Percentiles rank a stretch among this genome's conserved stretches.
phyloP scores from a whole-genome alignment of 35 echinoderm and acorn worm genomes.

The Anneissia japonica region DNA sequence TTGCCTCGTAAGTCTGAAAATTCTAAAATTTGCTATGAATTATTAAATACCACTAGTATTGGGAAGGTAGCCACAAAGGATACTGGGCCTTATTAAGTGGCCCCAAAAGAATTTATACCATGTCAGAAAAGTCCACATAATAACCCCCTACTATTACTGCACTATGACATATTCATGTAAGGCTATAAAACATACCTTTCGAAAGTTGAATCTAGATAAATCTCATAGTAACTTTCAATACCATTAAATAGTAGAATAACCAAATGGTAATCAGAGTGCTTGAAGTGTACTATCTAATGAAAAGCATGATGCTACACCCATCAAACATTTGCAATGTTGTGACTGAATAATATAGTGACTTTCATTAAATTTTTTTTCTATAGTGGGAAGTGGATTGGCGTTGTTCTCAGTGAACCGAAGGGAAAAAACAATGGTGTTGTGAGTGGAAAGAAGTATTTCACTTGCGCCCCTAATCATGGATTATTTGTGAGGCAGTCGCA shows the following conservation, averaged over 20 bases:
- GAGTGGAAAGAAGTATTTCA: slow-evolving; percentile 94
- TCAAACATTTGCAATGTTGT: background rate
- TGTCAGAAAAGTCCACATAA: background rate
- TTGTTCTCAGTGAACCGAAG: slow-evolving; percentile 78
- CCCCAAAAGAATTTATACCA: background rate
- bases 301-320: background rate
- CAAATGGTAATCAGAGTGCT: background rate
- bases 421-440: slow-evolving; percentile 98
- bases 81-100: too few relatives aligned
- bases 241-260: background rate
- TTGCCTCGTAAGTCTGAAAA: slow-evolving; percentile 81
- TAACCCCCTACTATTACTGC: background rate
- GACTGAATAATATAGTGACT: background rate
- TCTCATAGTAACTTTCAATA: background rate
- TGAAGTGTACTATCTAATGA: background rate
- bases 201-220: background rate
- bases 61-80: too few relatives aligned
- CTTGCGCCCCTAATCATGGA: slow-evolving; percentile 84
- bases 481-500: slow-evolving; percentile 95
- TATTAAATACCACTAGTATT: too few relatives aligned
- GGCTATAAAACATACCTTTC: background rate
- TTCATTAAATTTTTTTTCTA: background rate
- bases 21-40: too few relatives aligned
- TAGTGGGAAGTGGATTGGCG: slow-evolving; percentile 98
- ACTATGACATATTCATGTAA: background rate